Evolutionary conservation across 2,113 vertebrate species (phyloP).

Genomic region (Seriola aureovittata): DNA sequence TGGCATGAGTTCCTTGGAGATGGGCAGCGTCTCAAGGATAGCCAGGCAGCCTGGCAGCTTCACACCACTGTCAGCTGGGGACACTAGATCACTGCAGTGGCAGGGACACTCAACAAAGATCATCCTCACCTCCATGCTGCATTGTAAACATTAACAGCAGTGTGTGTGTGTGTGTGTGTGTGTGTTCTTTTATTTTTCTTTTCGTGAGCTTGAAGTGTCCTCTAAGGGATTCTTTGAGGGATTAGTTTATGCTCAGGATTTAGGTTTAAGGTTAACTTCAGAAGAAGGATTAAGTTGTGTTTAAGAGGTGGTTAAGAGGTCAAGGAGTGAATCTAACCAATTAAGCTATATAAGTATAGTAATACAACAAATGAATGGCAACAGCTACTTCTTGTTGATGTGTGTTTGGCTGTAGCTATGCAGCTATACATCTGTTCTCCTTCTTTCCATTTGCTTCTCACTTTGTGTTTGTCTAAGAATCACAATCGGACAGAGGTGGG

Average conservation of each 20-base stretch:
- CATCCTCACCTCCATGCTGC: slow-evolving; percentile 49
- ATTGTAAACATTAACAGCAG: slow-evolving; percentile 50
- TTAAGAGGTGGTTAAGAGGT: slow-evolving; percentile 51
- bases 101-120: slow-evolving; percentile 53
- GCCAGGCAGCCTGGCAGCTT: slow-evolving; percentile 48
- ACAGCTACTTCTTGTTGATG: not conserved
- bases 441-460: not conserved
- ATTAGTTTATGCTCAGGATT: slow-evolving; percentile 57
- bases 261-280: slow-evolving; percentile 62
- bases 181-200: slow-evolving; percentile 33
- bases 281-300: slow-evolving; percentile 62
- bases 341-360: slow-evolving; percentile 15
- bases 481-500: not conserved
- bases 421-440: not conserved
- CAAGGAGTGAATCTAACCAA: slow-evolving; percentile 59
- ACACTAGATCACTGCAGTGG: slow-evolving; percentile 58
- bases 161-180: slow-evolving; percentile 7
- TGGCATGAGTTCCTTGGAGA: slow-evolving; percentile 63
- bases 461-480: slow-evolving; percentile 30
- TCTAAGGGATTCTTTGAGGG: slow-evolving; percentile 49
- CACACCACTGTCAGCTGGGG: slow-evolving; percentile 54
- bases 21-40: slow-evolving; percentile 69
- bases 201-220: slow-evolving; percentile 29
- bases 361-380: slow-evolving; percentile 4
- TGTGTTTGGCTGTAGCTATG: not conserved